These are phyloP conservation scores for Operophtera brumata DNA, from an alignment of 2,888 invertebrate genomes.

Conservation along the genomic window DNA sequence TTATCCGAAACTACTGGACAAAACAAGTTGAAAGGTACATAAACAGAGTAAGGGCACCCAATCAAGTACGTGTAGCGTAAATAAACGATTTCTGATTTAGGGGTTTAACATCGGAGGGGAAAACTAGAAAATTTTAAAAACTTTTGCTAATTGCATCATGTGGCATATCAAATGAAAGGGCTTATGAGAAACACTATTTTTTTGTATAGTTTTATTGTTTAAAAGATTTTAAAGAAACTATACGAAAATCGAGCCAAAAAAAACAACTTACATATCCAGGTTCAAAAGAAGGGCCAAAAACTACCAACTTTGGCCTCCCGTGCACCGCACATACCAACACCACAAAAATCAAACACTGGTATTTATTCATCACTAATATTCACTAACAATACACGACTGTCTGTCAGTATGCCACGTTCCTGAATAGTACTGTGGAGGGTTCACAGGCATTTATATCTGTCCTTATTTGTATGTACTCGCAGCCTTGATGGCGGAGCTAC, in stretches of 20 bases:
- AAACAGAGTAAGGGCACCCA: no score
- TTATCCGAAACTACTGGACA: no score
- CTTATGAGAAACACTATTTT: no score
- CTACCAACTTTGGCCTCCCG: constrained; percentile 52
- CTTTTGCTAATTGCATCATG: no score
- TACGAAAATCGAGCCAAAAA: background rate
- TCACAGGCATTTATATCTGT: constrained; percentile 75
- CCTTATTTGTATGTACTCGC: constrained; percentile 60
- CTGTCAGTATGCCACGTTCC: constrained; percentile 50
- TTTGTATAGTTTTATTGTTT: no score
- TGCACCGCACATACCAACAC: constrained; percentile 49
- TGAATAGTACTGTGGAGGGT: constrained; percentile 66
- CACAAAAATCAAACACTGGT: constrained; percentile 51
- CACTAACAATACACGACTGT: constrained; percentile 47
- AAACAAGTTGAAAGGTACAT: no score
- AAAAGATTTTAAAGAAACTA: no score
- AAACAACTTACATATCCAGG: constrained; percentile 51
- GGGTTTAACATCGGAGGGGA: no score
- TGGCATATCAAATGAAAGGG: no score
- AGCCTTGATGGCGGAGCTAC: constrained; percentile 61
- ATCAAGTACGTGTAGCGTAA: no score
- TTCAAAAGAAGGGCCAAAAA: constrained; percentile 65
- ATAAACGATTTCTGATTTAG: no score
- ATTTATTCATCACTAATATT: constrained; percentile 48
- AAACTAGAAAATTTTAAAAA: no score